A percentile compares a stretch with the other conserved stretches of the same genome.
Evolutionary conservation across 2,888 invertebrate genomes (phyloP).

Genomic region (Furcula furcula): DNA sequence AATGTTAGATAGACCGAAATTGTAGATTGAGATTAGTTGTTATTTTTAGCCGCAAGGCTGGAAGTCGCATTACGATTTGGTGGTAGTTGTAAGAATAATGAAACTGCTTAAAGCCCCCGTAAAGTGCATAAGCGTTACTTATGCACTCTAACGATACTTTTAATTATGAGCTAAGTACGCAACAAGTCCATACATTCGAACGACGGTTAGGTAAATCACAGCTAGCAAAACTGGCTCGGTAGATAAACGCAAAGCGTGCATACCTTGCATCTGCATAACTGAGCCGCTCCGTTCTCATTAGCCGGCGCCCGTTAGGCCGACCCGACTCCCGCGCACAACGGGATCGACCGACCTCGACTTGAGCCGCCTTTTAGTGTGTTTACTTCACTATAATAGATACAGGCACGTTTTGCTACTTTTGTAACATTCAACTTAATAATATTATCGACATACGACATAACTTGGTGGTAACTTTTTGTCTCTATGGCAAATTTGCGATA

Average conservation of each 20-base stretch:
- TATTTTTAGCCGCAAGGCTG: too few species aligned
- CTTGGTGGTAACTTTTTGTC: too few species aligned
- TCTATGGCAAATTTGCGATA: too few species aligned
- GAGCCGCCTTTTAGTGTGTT: slow-evolving; percentile 30
- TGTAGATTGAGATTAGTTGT: too few species aligned
- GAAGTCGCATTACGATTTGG: too few species aligned
- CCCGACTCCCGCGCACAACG: slow-evolving; percentile 60
- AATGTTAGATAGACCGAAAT: too few species aligned
- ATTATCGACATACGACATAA: too few species aligned
- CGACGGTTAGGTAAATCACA: slow-evolving; percentile 29
- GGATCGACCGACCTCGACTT: slow-evolving; percentile 43
- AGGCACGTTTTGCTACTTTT: slow-evolving; percentile 11
- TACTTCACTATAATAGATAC: slow-evolving; percentile 31
- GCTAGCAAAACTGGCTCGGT: slow-evolving; percentile 33
- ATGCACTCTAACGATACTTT: background rate
- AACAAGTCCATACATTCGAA: slow-evolving; percentile 13
- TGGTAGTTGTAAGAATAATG: too few species aligned
- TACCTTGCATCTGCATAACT: slow-evolving; percentile 71
- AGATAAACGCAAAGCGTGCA: slow-evolving; percentile 38
- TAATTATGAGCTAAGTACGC: background rate
- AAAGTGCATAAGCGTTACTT: too few species aligned
- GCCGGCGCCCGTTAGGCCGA: slow-evolving; percentile 70
- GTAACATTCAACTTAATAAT: too few species aligned
- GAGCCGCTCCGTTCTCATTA: slow-evolving; percentile 74
- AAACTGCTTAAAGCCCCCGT: too few species aligned